These are phyloP conservation scores for Pseudoips prasinana DNA, from an alignment of 2,888 invertebrate species.

Conservation along the genomic window DNA sequence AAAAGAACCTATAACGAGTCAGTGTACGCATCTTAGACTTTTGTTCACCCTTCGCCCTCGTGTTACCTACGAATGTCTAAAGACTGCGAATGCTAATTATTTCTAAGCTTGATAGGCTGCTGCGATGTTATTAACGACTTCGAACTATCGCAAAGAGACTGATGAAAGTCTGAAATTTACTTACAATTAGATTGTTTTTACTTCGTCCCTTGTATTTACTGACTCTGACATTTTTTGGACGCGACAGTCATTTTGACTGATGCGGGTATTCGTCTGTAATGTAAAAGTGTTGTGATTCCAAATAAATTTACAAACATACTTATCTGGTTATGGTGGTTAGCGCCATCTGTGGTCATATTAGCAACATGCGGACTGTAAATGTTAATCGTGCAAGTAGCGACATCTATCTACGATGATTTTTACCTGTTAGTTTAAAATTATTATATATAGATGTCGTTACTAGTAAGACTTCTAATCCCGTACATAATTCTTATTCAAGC, in stretches of 20 bases:
- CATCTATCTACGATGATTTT: too few relatives aligned
- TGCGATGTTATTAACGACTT: too few relatives aligned
- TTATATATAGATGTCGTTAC: too few relatives aligned
- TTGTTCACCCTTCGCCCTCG: conserved; percentile 31
- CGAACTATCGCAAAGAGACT: conserved; percentile 52
- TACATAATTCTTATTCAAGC: too few relatives aligned
- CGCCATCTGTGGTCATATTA: too few relatives aligned
- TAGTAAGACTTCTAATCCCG: too few relatives aligned
- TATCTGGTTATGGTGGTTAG: too few relatives aligned
- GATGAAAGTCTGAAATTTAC: conserved; percentile 59
- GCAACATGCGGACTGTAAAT: too few relatives aligned
- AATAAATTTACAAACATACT: too few relatives aligned
- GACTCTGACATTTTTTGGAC: conserved; percentile 18
- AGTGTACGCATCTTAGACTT: conserved; percentile 29
- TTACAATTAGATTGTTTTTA: conserved; percentile 27
- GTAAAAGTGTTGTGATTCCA: conserved; percentile 23
- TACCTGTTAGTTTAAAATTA: too few relatives aligned
- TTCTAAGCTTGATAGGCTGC: conserved; percentile 30
- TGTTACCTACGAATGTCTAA: conserved; percentile 30
- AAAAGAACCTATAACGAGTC: conserved; percentile 10
- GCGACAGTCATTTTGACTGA: conserved; percentile 4
- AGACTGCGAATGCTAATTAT: conserved; percentile 33
- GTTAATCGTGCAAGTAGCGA: too few relatives aligned
- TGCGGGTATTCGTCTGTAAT: too few relatives aligned
- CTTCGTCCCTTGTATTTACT: conserved; percentile 22